These are phyloP conservation scores for Nomada flava DNA, from an alignment of 2,888 invertebrate genomes.

Conservation along the genomic window DNA sequence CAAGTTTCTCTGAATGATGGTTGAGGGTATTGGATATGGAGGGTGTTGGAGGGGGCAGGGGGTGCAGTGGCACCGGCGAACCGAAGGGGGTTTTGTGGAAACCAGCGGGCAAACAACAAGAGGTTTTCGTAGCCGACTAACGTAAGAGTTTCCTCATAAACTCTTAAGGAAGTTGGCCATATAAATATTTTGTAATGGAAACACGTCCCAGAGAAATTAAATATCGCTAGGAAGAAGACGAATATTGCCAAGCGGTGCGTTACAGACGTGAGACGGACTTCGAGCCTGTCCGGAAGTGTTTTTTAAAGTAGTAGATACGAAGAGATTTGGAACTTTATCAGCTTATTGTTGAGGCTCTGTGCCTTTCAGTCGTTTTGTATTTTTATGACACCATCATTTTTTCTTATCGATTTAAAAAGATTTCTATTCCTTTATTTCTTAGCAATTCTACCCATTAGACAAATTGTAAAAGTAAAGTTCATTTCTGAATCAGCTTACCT, in stretches of 20 bases:
- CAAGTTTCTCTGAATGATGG: constrained; percentile 35
- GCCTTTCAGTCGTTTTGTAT: too few relatives aligned
- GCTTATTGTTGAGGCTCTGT: too few relatives aligned
- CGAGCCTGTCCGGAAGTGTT: constrained; percentile 34
- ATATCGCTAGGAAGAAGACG: constrained; percentile 77
- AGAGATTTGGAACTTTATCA: too few relatives aligned
- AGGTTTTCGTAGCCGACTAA: constrained; percentile 72
- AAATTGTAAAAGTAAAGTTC: too few relatives aligned
- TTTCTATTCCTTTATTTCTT: too few relatives aligned
- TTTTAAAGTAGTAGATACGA: too few relatives aligned
- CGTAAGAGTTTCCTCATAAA: constrained; percentile 80
- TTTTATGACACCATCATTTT: too few relatives aligned
- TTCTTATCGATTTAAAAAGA: too few relatives aligned
- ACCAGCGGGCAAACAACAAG: constrained; percentile 73
- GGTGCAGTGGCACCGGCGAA: constrained; percentile 56
- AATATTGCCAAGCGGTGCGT: constrained; percentile 37
- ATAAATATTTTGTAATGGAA: constrained; percentile 82
- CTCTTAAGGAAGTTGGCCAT: constrained; percentile 81
- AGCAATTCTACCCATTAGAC: too few relatives aligned
- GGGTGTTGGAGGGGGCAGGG: constrained; percentile 9
- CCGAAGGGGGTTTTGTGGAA: constrained; percentile 68
- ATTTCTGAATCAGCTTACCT: too few relatives aligned
- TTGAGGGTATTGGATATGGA: neutral
- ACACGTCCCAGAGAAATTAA: constrained; percentile 81
- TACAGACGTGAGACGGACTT: constrained; percentile 28